These are phyloP conservation scores for Anguilla marmorata DNA, from an alignment of 2,797 vertebrate species.

Conservation along the genomic window DNA sequence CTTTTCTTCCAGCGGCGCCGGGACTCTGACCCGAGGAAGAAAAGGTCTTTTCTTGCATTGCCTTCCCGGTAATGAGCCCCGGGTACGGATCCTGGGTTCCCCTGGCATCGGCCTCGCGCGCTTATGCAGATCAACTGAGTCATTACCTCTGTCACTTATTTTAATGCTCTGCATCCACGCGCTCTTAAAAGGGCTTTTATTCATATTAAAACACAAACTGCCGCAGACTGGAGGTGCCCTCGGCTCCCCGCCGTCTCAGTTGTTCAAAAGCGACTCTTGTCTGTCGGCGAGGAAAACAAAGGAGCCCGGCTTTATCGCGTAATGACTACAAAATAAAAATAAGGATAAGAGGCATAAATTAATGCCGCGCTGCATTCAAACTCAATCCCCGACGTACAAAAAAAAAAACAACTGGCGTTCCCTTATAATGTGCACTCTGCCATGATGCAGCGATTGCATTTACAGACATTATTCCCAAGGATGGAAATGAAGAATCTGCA, in stretches of 20 bases:
- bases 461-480: background rate
- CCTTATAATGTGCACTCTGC: background rate
- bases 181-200: slow-evolving; percentile 47
- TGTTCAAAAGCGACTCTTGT: background rate
- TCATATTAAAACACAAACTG: slow-evolving; percentile 43
- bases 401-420: background rate
- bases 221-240: slow-evolving; percentile 7
- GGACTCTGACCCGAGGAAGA: slow-evolving; percentile 37
- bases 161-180: slow-evolving; percentile 39
- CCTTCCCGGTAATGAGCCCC: slow-evolving; percentile 45
- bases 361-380: background rate
- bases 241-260: slow-evolving; percentile 13
- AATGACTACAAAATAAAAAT: background rate
- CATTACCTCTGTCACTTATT: slow-evolving; percentile 49
- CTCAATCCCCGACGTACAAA: background rate
- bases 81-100: slow-evolving; percentile 34
- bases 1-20: slow-evolving; percentile 25
- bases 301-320: background rate
- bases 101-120: slow-evolving; percentile 34
- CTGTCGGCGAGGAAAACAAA: background rate
- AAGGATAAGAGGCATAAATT: background rate
- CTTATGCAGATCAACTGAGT: slow-evolving; percentile 42
- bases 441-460: background rate
- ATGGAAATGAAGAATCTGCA: background rate
- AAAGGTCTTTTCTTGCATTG: slow-evolving; percentile 44